Percentiles rank a stretch among this genome's conserved stretches.
phyloP scores from a whole-genome alignment of 2,113 vertebrate species.

The Pangasianodon gigas region DNA sequence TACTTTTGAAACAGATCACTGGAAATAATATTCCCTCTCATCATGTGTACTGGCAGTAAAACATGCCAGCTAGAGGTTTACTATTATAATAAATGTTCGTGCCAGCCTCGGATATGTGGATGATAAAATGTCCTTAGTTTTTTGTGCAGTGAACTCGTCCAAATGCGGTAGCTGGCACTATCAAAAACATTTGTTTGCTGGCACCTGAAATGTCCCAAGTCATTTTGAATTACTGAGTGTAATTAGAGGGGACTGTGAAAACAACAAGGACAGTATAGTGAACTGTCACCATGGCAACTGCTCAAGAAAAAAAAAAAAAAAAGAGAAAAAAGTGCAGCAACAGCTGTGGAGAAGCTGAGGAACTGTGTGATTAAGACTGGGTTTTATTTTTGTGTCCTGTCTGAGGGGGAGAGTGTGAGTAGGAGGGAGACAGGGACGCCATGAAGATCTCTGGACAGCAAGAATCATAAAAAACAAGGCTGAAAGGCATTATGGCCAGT shows the following conservation, averaged over 20 bases:
- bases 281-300: constrained; percentile 69
- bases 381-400: constrained; percentile 56
- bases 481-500: neutral
- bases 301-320: constrained; percentile 47
- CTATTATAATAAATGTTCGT: neutral
- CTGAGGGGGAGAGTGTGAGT: constrained; percentile 9
- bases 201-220: constrained; percentile 64
- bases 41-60: neutral
- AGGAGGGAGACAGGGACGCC: neutral
- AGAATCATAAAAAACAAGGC: constrained; percentile 20
- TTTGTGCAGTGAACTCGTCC: constrained; percentile 6
- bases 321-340: constrained; percentile 46
- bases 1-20: neutral
- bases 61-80: neutral
- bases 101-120: neutral
- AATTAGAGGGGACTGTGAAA: constrained; percentile 51
- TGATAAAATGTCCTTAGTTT: constrained; percentile 12
- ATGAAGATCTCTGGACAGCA: constrained; percentile 13
- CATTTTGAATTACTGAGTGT: constrained; percentile 55
- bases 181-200: constrained; percentile 58
- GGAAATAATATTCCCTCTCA: neutral
- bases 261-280: constrained; percentile 49
- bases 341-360: constrained; percentile 66
- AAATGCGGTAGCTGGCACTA: constrained; percentile 32
- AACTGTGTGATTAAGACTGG: constrained; percentile 66